Conservation (phyloP, 2,797 vertebrate genomes). For the Sebastiscus albofasciatus region DNA sequence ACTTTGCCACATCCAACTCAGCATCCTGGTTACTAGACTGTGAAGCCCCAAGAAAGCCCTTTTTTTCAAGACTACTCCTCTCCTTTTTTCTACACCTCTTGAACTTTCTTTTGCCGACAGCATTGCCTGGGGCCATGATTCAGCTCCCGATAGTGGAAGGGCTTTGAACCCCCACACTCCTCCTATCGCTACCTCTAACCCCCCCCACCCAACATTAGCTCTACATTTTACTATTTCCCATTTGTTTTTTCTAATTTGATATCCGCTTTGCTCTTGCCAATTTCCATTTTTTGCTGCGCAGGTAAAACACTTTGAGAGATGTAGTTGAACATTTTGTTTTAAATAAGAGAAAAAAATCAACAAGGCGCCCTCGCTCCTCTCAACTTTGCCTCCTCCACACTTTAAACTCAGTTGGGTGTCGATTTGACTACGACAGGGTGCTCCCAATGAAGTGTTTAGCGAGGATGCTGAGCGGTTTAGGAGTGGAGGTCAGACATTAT, state of each 20-base stretch:
- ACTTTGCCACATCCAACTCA: constrained; percentile 65
- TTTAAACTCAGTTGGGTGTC: constrained; percentile 27
- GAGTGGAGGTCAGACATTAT: constrained; percentile 28
- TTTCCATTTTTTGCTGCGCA: not conserved
- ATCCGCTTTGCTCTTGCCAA: constrained; percentile 38
- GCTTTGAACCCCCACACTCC: constrained; percentile 65
- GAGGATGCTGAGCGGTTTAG: constrained; percentile 16
- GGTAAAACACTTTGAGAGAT: not conserved
- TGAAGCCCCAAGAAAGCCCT: constrained; percentile 59
- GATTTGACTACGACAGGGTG: constrained; percentile 18
- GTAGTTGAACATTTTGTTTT: not conserved
- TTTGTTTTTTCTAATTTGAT: constrained; percentile 51
- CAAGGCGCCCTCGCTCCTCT: not conserved
- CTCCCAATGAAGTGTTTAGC: constrained; percentile 22
- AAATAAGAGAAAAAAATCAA: not conserved
- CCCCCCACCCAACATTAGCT: constrained; percentile 14
- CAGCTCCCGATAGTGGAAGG: constrained; percentile 56
- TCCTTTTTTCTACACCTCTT: constrained; percentile 68
- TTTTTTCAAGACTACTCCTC: constrained; percentile 40
- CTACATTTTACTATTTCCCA: constrained; percentile 1
- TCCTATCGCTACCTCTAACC: constrained; percentile 41
- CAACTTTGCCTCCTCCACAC: constrained; percentile 5
- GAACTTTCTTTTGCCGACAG: constrained; percentile 78
- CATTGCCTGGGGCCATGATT: constrained; percentile 73
- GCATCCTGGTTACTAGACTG: constrained; percentile 63